Conservation (phyloP, 2,113 vertebrate species). For the Phalacrocorax pelagicus region DNA sequence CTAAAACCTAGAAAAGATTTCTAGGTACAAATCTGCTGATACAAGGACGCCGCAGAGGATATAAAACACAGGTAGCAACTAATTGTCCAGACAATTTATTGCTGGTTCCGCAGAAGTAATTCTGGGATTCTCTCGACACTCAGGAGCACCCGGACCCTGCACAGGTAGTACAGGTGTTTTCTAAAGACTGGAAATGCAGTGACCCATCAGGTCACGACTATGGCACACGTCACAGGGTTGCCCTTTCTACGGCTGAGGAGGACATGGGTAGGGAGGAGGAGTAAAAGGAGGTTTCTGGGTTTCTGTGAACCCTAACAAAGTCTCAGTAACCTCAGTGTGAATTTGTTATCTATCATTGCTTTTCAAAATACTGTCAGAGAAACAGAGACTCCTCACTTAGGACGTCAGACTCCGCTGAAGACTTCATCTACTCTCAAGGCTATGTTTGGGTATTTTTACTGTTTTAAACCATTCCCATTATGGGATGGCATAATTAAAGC, state of each 20-base stretch:
- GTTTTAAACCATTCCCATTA: background rate
- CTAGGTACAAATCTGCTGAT: background rate
- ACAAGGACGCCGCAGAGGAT: fast-evolving
- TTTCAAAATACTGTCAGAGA: background rate
- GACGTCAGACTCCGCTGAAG: background rate
- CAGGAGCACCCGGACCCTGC: background rate
- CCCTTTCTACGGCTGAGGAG: background rate
- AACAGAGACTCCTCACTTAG: background rate
- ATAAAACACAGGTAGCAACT: background rate
- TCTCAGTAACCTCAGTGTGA: background rate
- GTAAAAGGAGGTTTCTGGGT: background rate
- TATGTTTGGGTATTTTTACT: background rate
- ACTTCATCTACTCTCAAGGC: background rate
- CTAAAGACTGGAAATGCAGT: background rate
- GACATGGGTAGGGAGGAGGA: background rate
- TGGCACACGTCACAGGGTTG: background rate
- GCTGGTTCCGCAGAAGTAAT: background rate
- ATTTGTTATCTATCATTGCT: background rate
- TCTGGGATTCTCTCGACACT: background rate
- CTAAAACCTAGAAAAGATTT: background rate
- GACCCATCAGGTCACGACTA: background rate
- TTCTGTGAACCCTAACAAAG: background rate
- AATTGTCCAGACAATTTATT: background rate
- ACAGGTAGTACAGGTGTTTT: background rate
- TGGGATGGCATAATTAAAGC: background rate